Evolutionary conservation across 1,140 invertebrate species (phyloP).

Genomic region (Gryon sp.): DNA sequence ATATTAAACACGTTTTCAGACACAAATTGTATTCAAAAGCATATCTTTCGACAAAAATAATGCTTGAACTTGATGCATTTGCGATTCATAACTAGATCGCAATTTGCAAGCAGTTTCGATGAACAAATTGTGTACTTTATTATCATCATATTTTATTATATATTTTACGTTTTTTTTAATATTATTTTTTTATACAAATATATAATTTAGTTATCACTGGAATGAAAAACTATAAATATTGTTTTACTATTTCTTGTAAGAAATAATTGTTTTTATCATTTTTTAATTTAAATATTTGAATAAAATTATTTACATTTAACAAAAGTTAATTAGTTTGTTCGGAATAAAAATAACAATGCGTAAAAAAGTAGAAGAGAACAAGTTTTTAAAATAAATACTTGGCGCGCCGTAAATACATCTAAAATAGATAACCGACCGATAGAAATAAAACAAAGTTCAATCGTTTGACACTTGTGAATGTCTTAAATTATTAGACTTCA

Average conservation of each 20-base stretch:
- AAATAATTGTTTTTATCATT: too few relatives aligned
- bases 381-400: conserved; percentile 9
- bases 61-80: conserved; percentile 35
- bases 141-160: conserved; percentile 4
- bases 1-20: conserved; percentile 20
- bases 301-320: too few relatives aligned
- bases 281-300: too few relatives aligned
- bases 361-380: too few relatives aligned
- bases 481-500: conserved; percentile 37
- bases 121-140: conserved; percentile 25
- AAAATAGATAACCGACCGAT: conserved; percentile 28
- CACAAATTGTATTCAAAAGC: conserved; percentile 43
- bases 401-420: conserved; percentile 6
- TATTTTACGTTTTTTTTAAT: background rate
- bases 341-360: too few relatives aligned
- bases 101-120: conserved; percentile 22
- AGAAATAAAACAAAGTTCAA: conserved; percentile 39
- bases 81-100: conserved; percentile 23
- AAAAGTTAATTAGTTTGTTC: too few relatives aligned
- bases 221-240: too few relatives aligned
- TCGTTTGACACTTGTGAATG: conserved; percentile 35
- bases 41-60: conserved; percentile 43
- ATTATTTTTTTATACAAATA: too few relatives aligned
- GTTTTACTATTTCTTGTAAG: too few relatives aligned
- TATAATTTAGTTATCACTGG: too few relatives aligned